These are phyloP conservation scores for Corydoras maculifer DNA, from an alignment of 2,113 vertebrate species.

Conservation along the genomic window DNA sequence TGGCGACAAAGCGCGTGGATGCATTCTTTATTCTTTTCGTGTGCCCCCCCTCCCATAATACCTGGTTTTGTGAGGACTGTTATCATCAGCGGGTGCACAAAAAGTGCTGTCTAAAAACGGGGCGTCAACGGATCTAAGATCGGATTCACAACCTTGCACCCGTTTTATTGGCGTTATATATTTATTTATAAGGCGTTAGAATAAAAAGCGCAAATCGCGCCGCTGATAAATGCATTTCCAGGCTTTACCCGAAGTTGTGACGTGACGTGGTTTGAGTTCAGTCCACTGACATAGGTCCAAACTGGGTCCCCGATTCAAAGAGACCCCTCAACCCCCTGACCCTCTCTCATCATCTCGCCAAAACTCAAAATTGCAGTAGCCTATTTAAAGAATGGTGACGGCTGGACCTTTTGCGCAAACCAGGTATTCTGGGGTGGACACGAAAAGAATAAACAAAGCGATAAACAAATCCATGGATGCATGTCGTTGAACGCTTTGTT, in stretches of 20 bases:
- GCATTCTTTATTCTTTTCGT: neutral
- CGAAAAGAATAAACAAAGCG: neutral
- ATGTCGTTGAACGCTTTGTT: neutral
- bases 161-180: neutral
- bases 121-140: slow-evolving; percentile 17
- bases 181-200: no score
- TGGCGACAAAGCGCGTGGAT: neutral
- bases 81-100: neutral
- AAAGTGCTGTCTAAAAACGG: neutral
- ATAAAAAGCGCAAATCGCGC: no score
- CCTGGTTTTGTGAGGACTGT: neutral
- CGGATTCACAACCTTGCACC: slow-evolving; percentile 23
- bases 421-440: neutral
- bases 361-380: slow-evolving; percentile 42
- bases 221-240: no score
- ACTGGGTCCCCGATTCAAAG: neutral
- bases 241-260: no score
- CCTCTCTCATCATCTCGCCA: slow-evolving; percentile 32
- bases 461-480: neutral
- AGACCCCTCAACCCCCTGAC: slow-evolving; percentile 36
- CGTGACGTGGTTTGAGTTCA: no score
- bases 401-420: neutral
- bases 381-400: slow-evolving; percentile 38
- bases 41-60: neutral
- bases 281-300: no score